A percentile compares a stretch with the other conserved stretches of the same genome.
Evolutionary conservation across 2,888 invertebrate genomes (phyloP).

Genomic region (Nudaria mundana): DNA sequence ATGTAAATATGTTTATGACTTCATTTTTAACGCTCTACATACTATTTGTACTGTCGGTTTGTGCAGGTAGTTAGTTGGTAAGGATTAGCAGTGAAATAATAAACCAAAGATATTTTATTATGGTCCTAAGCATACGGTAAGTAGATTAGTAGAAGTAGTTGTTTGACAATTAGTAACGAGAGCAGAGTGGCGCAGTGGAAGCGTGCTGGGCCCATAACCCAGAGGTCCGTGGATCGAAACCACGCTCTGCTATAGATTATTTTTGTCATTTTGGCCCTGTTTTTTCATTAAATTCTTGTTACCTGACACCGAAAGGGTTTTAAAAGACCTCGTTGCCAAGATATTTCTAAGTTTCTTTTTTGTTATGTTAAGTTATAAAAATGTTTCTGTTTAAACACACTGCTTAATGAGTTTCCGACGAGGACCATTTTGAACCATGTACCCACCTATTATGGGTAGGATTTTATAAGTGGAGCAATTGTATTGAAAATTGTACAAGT

Average conservation of each 20-base stretch:
- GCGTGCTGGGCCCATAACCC: slow-evolving; percentile 93
- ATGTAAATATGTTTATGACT: too few relatives aligned
- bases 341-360: neutral
- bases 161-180: neutral
- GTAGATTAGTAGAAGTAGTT: neutral
- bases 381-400: neutral
- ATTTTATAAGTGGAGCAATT: slow-evolving; percentile 32
- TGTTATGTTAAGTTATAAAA: neutral
- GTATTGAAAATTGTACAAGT: slow-evolving; percentile 40
- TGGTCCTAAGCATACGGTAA: too few relatives aligned
- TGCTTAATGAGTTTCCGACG: neutral
- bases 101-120: too few relatives aligned
- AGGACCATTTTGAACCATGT: slow-evolving; percentile 2
- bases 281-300: neutral
- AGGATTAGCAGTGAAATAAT: too few relatives aligned
- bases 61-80: too few relatives aligned
- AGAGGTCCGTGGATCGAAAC: slow-evolving; percentile 96
- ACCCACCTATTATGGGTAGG: slow-evolving; percentile 8
- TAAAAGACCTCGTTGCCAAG: neutral
- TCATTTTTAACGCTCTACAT: too few relatives aligned
- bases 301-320: neutral
- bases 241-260: slow-evolving; percentile 38
- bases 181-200: slow-evolving; percentile 93
- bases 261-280: neutral
- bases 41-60: too few relatives aligned